These are phyloP conservation scores for Aphidius gifuensis DNA, from an alignment of 1,140 invertebrate genomes.

Conservation along the genomic window DNA sequence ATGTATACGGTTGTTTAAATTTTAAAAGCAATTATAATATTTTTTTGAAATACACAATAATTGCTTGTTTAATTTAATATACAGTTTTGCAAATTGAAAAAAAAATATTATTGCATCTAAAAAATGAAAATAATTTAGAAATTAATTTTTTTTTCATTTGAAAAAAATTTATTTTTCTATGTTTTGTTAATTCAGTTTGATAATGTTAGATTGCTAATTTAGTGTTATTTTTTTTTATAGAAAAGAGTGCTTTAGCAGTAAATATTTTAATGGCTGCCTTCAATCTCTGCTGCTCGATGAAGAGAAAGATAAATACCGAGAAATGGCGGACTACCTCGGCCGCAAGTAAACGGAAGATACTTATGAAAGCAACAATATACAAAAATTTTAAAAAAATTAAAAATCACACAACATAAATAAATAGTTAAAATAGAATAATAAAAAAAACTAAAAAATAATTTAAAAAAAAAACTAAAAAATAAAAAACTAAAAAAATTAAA, in stretches of 20 bases:
- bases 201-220: slow-evolving; percentile 9
- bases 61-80: slow-evolving; percentile 10
- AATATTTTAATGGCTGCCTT: slow-evolving; percentile 65
- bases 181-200: too few relatives aligned
- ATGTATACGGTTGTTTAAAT: too few relatives aligned
- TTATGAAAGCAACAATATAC: slow-evolving; percentile 25
- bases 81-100: not conserved
- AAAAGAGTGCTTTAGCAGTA: slow-evolving; percentile 61
- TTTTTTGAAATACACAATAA: too few relatives aligned
- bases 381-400: slow-evolving; percentile 6
- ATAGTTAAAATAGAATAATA: slow-evolving; percentile 17
- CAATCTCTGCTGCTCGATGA: slow-evolving; percentile 60
- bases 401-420: not conserved
- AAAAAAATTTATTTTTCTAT: too few relatives aligned
- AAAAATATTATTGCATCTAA: too few relatives aligned
- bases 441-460: slow-evolving; percentile 20
- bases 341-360: slow-evolving; percentile 45
- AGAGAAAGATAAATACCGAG: slow-evolving; percentile 59
- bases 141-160: too few relatives aligned
- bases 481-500: slow-evolving; percentile 9
- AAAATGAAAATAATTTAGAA: too few relatives aligned
- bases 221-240: slow-evolving; percentile 39
- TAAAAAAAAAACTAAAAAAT: slow-evolving; percentile 11
- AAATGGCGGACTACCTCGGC: slow-evolving; percentile 63
- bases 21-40: too few relatives aligned